Percentiles rank a stretch among this genome's conserved stretches.
Evolutionary conservation across 2,797 vertebrate species (phyloP).

Genomic region (Tauraco hartlaubi): DNA sequence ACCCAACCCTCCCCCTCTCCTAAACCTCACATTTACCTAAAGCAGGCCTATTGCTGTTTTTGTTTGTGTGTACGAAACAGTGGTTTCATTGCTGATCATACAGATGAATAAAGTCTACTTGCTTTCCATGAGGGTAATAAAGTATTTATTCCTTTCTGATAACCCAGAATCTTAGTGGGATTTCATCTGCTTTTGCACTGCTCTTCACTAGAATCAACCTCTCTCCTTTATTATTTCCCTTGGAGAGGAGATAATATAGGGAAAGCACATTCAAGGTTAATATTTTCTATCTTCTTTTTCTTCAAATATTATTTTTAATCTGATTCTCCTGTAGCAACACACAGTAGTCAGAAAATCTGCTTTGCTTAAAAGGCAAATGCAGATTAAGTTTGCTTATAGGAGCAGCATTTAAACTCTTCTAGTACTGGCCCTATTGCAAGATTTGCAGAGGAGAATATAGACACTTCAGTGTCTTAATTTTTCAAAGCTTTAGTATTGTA

Average conservation of each 20-base stretch:
- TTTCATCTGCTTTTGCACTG: background rate
- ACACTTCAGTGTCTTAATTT: background rate
- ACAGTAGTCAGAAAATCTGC: background rate
- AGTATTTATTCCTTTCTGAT: background rate
- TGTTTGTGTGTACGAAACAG: background rate
- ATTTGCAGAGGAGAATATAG: background rate
- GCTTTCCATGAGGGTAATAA: background rate
- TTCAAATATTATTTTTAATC: background rate
- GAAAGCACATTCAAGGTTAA: background rate
- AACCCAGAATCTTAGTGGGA: background rate
- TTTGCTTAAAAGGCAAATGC: background rate
- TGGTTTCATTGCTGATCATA: background rate
- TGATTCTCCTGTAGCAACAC: background rate
- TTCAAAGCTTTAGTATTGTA: background rate
- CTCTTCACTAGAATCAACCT: background rate
- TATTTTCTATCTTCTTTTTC: background rate
- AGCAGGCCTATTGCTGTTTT: background rate
- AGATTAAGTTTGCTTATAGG: background rate
- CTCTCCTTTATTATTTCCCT: background rate
- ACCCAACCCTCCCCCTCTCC: too few relatives aligned
- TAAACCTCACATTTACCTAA: background rate
- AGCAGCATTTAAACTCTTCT: background rate
- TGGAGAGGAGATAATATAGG: background rate
- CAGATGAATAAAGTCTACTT: background rate
- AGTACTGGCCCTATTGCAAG: background rate